Evolutionary conservation across 2,797 vertebrate species (phyloP).

Genomic region (Myioborus melanocephalus): DNA sequence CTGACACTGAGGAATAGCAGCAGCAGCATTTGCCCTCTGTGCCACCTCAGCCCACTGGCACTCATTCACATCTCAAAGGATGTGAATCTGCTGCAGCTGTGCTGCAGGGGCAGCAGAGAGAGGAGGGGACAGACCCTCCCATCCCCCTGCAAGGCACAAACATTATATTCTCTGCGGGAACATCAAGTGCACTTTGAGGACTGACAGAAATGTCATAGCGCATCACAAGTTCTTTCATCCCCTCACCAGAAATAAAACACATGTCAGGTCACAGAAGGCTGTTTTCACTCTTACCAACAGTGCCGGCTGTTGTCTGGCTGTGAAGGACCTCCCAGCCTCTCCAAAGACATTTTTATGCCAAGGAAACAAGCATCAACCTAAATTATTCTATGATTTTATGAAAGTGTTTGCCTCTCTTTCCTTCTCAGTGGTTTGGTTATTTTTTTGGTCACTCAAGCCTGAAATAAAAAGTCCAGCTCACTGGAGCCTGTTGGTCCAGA

Average conservation of each 20-base stretch:
- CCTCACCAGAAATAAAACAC: conserved; percentile 30
- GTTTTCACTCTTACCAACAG: not conserved
- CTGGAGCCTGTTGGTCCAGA: not conserved
- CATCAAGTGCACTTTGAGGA: not conserved
- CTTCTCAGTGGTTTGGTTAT: not conserved
- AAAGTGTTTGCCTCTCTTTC: not conserved
- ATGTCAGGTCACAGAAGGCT: conserved; percentile 38
- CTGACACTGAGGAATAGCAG: not conserved
- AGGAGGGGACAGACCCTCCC: not conserved
- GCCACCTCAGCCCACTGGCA: not conserved
- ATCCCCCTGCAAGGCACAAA: not conserved
- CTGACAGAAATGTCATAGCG: conserved; percentile 17
- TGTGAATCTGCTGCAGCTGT: not conserved
- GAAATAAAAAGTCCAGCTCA: not conserved
- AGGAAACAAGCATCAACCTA: not conserved
- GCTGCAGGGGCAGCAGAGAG: not conserved
- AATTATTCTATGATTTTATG: not conserved
- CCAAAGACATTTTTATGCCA: not conserved
- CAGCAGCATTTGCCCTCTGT: not conserved
- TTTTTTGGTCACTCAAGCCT: not conserved
- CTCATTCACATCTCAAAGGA: fast-evolving
- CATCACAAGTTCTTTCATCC: conserved; percentile 6
- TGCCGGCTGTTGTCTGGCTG: conserved; percentile 14
- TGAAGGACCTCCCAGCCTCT: not conserved
- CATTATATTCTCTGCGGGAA: not conserved